A percentile compares a stretch with the other conserved stretches of the same genome.
These are phyloP conservation scores for Cheiracanthium punctorium DNA, from an alignment of 2,888 invertebrate genomes.

Conservation along the genomic window DNA sequence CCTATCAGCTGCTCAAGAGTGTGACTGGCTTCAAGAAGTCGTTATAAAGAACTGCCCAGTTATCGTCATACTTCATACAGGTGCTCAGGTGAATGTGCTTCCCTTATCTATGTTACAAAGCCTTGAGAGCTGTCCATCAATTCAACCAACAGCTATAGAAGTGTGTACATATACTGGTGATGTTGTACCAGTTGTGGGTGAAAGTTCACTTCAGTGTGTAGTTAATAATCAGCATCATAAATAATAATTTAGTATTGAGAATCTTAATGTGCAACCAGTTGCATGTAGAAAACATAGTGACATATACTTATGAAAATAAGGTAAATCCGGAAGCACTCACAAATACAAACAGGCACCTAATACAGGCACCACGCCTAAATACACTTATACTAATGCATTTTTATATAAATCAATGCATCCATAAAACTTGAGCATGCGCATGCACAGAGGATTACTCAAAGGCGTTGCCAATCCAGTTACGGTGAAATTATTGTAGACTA, in stretches of 20 bases:
- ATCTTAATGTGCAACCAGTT: slow-evolving; percentile 17
- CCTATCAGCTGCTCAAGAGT: neutral
- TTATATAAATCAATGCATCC: too few species aligned
- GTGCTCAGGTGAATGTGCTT: slow-evolving; percentile 30
- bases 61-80: slow-evolving; percentile 20
- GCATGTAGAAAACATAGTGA: too few species aligned
- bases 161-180: slow-evolving; percentile 19
- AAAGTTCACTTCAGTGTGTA: too few species aligned
- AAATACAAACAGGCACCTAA: too few species aligned
- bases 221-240: neutral
- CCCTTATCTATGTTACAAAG: neutral
- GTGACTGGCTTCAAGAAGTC: slow-evolving; percentile 19
- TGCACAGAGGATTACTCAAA: too few species aligned
- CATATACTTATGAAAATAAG: too few species aligned
- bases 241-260: slow-evolving; percentile 4
- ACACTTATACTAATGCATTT: too few species aligned
- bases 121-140: neutral
- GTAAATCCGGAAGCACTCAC: too few species aligned
- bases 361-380: too few species aligned
- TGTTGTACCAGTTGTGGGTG: slow-evolving; percentile 8
- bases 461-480: too few species aligned
- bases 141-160: neutral
- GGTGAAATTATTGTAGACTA: too few species aligned
- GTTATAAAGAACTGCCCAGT: slow-evolving; percentile 8
- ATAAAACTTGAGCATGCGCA: too few species aligned